phyloP scores from a whole-genome alignment of 2,113 vertebrate genomes.

The Oryzias celebensis region DNA sequence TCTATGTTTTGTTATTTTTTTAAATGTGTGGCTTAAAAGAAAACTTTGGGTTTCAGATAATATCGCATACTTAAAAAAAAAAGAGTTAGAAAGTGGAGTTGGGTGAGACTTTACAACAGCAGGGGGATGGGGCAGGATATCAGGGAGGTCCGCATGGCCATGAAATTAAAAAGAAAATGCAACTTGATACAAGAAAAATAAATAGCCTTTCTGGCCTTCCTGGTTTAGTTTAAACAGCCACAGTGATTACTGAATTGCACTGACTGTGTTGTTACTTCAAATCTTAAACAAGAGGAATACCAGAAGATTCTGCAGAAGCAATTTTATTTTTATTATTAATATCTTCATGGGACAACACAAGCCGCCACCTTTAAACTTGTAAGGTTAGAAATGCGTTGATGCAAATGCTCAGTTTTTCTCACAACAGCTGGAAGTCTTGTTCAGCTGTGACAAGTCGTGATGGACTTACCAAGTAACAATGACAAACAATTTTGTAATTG shows the following conservation, averaged over 20 bases:
- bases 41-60: too few species aligned
- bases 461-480: conserved; percentile 4
- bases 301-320: neutral
- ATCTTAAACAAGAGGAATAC: conserved; percentile 17
- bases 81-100: neutral
- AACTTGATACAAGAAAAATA: conserved; percentile 66
- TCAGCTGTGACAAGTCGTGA: conserved; percentile 4
- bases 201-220: conserved; percentile 52
- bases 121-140: conserved; percentile 44
- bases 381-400: too few species aligned
- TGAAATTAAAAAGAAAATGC: conserved; percentile 70
- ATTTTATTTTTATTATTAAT: too few species aligned
- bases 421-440: neutral
- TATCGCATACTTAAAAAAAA: too few species aligned
- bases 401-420: neutral
- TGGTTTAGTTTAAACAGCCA: conserved; percentile 48
- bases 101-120: neutral
- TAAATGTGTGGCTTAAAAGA: too few species aligned
- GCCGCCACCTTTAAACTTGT: too few species aligned
- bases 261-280: conserved; percentile 63
- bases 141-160: conserved; percentile 66
- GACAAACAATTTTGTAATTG: conserved; percentile 55
- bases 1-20: too few species aligned
- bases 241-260: conserved; percentile 61
- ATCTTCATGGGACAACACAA: too few species aligned